These are phyloP conservation scores for Tholera decimalis DNA, from an alignment of 2,888 invertebrate genomes.

Conservation along the genomic window DNA sequence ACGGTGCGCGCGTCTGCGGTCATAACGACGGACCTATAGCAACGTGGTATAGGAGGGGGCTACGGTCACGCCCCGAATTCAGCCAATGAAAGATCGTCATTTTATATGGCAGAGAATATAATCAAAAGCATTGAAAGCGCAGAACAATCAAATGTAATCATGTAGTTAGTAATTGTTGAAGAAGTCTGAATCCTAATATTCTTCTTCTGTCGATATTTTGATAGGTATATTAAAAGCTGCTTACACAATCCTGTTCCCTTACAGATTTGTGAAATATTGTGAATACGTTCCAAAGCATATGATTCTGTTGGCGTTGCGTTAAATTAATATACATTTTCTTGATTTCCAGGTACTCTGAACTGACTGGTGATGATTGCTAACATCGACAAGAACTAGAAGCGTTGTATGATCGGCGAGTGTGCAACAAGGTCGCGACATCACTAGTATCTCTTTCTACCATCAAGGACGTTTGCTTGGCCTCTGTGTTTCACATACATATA, in stretches of 20 bases:
- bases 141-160: neutral
- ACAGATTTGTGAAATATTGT: too few relatives aligned
- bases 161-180: neutral
- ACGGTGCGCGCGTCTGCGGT: neutral
- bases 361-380: constrained; percentile 12
- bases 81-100: too few relatives aligned
- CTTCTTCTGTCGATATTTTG: too few relatives aligned
- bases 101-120: neutral
- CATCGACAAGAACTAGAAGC: neutral
- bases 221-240: too few relatives aligned
- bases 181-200: neutral
- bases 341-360: constrained; percentile 16
- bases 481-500: too few relatives aligned
- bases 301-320: too few relatives aligned
- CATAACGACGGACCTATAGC: neutral
- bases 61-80: neutral
- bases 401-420: constrained; percentile 4
- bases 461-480: too few relatives aligned
- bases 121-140: neutral
- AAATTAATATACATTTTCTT: constrained; percentile 1
- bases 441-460: too few relatives aligned
- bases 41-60: neutral
- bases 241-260: too few relatives aligned
- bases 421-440: neutral
- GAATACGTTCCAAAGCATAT: too few relatives aligned